Base-by-base conservation (phyloP, 1,140 invertebrate genomes). In the Drosophila sechellia region DNA sequence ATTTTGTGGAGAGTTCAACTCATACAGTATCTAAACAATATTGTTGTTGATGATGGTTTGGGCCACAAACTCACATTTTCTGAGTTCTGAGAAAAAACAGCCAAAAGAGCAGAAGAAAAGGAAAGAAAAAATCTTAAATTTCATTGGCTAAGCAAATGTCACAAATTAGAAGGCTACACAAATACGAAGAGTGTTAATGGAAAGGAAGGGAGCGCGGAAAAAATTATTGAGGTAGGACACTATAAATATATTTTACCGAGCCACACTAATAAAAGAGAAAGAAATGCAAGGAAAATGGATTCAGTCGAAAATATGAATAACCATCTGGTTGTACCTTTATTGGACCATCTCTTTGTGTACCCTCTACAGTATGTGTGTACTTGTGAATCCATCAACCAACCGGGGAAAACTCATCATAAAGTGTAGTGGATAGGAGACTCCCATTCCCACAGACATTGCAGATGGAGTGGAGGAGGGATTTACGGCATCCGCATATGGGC, bases 141-240 rank as follows among this genome's bases (percentile, higher is more conserved):
- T 75, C 72, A 75, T 86, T 87, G 83, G 83, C 75, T 72, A 87
- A 75, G 71, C 64, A 76, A 79, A 68, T 71, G 65, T 83, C 71
- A 71, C 66, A 69, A 60, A 65, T 58, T 75, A 75, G 53, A 75
- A 53, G 31, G 46, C 53, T 70, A 46, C 20, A 55, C 42, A 70
- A 37, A 39, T 8, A 39, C n/a, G 15, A 10, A 17, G 42, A 46
- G 42, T 31, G 25, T 6, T 15, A 27, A 34, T 15, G 15, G 13
- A n/a, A n/a, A 34, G 12, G 4, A 31, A 22, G 27, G 20, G 22
- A 12, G 8, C 4, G 1, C 17, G 5, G 4, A 15, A 22, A 65
- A 48, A 52, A n/a, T 15, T 35, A 63, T 74, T 74, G 50, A 63
- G 71, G 69, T 61, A 73, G 69, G 71, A 63, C 50, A 27, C 35